Evolutionary conservation across 1,140 invertebrate genomes (phyloP).

Genomic region (Diorhabda elongata): DNA sequence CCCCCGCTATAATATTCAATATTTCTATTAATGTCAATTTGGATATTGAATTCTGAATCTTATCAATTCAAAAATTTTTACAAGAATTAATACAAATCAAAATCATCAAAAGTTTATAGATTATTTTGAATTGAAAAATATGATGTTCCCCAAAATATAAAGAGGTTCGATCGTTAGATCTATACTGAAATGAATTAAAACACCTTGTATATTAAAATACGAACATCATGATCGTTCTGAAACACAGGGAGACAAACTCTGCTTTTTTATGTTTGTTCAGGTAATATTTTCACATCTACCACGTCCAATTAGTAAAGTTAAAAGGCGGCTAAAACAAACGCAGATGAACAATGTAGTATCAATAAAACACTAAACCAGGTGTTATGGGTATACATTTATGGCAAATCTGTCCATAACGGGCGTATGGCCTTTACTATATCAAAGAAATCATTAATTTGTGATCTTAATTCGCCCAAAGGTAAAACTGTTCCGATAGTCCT

Average conservation of each 20-base stretch:
- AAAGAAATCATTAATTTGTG: slow-evolving; percentile 3
- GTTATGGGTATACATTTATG: slow-evolving; percentile 2
- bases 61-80: too few species aligned
- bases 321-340: slow-evolving; percentile 1
- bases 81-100: too few species aligned
- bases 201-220: too few species aligned
- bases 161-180: too few species aligned
- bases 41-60: too few species aligned
- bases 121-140: too few species aligned
- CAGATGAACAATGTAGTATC: background rate
- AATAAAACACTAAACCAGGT: slow-evolving; percentile 2
- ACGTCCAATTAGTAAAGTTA: background rate
- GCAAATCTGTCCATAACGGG: background rate
- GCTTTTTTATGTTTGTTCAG: background rate
- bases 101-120: too few species aligned
- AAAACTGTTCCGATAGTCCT: background rate
- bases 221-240: background rate
- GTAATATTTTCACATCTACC: slow-evolving; percentile 2
- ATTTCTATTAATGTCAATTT: too few species aligned
- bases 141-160: too few species aligned
- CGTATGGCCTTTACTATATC: background rate
- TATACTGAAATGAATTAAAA: too few species aligned
- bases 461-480: background rate
- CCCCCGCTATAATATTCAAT: too few species aligned
- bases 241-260: background rate